Conservation (phyloP, 2,113 vertebrate genomes). For the Prunella fulvescens region DNA sequence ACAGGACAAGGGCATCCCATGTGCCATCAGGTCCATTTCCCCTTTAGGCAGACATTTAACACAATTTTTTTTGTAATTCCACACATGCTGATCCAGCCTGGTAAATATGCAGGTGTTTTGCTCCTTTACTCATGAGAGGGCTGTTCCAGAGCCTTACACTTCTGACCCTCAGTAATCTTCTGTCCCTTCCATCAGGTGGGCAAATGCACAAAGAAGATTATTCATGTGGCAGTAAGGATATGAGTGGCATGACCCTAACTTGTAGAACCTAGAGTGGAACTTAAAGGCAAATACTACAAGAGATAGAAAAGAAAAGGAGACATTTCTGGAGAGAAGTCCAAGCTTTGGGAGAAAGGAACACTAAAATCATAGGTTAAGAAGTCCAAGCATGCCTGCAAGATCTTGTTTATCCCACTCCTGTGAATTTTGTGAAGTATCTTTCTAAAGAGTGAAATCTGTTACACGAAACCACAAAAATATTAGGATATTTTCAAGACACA, state of each 20-base stretch:
- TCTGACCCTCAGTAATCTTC: not conserved
- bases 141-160: not conserved
- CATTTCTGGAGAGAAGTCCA: not conserved
- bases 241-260: not conserved
- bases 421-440: not conserved
- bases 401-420: not conserved
- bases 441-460: not conserved
- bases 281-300: not conserved
- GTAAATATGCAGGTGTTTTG: not conserved
- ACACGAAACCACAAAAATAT: not conserved
- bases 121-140: rapidly evolving
- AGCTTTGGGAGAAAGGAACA: not conserved
- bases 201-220: not conserved
- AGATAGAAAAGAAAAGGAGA: not conserved
- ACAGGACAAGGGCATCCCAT: not conserved
- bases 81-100: not conserved
- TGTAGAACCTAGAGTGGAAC: not conserved
- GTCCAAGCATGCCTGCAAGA: not conserved
- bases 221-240: not conserved
- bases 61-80: not conserved
- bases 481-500: not conserved
- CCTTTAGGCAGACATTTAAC: not conserved
- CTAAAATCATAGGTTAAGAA: not conserved
- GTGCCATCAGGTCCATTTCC: not conserved
- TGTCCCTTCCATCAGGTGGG: not conserved